Conservation (phyloP, 2,888 invertebrate genomes). For the Panopea generosa region DNA sequence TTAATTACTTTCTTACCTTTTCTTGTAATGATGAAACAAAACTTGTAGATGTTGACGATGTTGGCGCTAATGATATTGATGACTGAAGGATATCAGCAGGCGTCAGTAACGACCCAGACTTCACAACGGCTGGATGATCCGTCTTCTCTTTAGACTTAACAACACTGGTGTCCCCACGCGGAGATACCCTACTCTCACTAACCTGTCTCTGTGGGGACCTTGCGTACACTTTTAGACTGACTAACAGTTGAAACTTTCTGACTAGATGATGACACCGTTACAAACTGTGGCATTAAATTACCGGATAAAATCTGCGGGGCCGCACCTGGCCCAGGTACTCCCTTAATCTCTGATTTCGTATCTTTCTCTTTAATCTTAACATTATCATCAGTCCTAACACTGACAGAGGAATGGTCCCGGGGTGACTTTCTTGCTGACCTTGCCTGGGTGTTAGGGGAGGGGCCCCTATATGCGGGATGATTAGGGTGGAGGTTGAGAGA, state of each 20-base stretch:
- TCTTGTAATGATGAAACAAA: slow-evolving; percentile 18
- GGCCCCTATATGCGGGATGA: slow-evolving; percentile 59
- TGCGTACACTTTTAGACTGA: neutral
- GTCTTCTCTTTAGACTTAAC: slow-evolving; percentile 15
- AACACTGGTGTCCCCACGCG: slow-evolving; percentile 19
- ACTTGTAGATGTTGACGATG: slow-evolving; percentile 6
- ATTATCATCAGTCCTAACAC: neutral
- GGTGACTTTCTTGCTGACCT: neutral
- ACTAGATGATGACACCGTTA: slow-evolving; percentile 3
- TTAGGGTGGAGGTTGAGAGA: slow-evolving; percentile 60
- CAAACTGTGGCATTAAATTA: slow-evolving; percentile 25
- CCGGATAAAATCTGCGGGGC: slow-evolving; percentile 38
- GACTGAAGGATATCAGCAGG: slow-evolving; percentile 58
- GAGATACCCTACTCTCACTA: slow-evolving; percentile 7
- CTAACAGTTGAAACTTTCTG: neutral
- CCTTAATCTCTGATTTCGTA: neutral
- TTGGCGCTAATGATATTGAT: slow-evolving; percentile 17
- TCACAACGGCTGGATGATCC: slow-evolving; percentile 23
- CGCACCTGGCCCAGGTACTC: neutral
- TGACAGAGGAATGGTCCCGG: neutral
- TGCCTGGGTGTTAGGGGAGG: slow-evolving; percentile 35
- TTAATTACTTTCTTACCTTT: too few species aligned
- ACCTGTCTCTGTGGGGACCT: too few species aligned
- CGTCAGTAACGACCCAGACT: slow-evolving; percentile 40
- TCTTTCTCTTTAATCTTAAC: neutral